Evolutionary conservation across 2,888 invertebrate genomes (phyloP).

Genomic region (Pristionchus entomophagus): DNA sequence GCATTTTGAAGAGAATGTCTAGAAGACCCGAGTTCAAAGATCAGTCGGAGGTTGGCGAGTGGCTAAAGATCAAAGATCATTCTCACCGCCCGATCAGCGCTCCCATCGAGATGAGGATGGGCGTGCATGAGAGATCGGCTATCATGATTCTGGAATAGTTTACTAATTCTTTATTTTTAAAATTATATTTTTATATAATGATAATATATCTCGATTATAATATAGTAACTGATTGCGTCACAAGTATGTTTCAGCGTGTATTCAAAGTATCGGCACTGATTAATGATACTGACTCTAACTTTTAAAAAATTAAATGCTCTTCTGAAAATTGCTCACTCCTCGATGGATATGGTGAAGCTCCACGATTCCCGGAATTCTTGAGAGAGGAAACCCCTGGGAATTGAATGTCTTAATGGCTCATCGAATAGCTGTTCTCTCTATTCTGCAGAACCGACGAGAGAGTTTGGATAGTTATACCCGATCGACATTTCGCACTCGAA

Average conservation of each 20-base stretch:
- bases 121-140: conserved; percentile 78
- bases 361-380: conserved; percentile 66
- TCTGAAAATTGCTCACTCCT: conserved; percentile 58
- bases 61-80: not conserved
- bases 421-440: too few relatives aligned
- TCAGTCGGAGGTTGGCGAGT: too few relatives aligned
- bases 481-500: too few relatives aligned
- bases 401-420: too few relatives aligned
- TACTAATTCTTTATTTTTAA: not conserved
- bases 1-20: not conserved
- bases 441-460: too few relatives aligned
- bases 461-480: too few relatives aligned
- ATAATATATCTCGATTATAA: too few relatives aligned
- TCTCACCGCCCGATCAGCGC: conserved; percentile 77
- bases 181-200: too few relatives aligned
- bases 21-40: not conserved
- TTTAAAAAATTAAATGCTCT: not conserved
- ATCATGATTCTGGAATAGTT: conserved; percentile 75
- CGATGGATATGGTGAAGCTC: conserved; percentile 69
- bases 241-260: not conserved
- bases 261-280: not conserved
- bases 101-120: conserved; percentile 80
- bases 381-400: conserved; percentile 75
- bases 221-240: not conserved
- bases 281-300: not conserved